Evolutionary conservation across 2,888 invertebrate species (phyloP), one percentile per base, ranked within the genome.

Genomic region (Leptinotarsa peninsularis): DNA sequence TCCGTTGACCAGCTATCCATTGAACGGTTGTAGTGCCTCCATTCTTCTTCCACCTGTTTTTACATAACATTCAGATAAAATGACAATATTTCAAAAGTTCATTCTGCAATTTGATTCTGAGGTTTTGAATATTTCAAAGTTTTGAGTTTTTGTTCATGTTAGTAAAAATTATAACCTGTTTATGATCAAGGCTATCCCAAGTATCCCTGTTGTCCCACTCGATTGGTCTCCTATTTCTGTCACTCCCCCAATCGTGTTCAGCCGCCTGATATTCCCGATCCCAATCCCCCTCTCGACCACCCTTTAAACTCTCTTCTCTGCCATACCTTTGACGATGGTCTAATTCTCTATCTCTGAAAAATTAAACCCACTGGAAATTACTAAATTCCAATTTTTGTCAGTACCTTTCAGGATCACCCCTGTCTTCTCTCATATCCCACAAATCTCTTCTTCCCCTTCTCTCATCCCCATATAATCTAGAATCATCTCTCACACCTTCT

Each of bases 131-230:
- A 43, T 33, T 10, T 13, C 10, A 13, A 43, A 2, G 33, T 43
- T 43, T 10, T 10, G 10, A 43, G 3, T 43, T 43, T 43, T 43
- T 3, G 10, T 5, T 13, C 43, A 43, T 43, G 10, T 0, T 43
- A 54, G 15, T 7, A 54, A 54, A 54, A 23, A 58, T 4, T 83
- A 79, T 18, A 82, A 43, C 71, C 77, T 84, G 84, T 71, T 87
- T 86, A 73, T 86, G 86, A 43, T 88, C 88, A 27, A 86, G 77
- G 63, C 79, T 83, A 68, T 88, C 88, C 87, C 88, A 88, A 76
- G 85, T 85, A 66, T 86, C 87, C 60, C 86, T 81, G 63, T 78
- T 84, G 66, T 88, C 91, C 91, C 92, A 91, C 21, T 91, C 91
- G 70, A 87, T 74, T 56, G 89, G 90, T 81, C 91, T 89, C 54